Conservation (phyloP, 35 echinoderm and acorn worm species). For the Chiridota heheva region DNA sequence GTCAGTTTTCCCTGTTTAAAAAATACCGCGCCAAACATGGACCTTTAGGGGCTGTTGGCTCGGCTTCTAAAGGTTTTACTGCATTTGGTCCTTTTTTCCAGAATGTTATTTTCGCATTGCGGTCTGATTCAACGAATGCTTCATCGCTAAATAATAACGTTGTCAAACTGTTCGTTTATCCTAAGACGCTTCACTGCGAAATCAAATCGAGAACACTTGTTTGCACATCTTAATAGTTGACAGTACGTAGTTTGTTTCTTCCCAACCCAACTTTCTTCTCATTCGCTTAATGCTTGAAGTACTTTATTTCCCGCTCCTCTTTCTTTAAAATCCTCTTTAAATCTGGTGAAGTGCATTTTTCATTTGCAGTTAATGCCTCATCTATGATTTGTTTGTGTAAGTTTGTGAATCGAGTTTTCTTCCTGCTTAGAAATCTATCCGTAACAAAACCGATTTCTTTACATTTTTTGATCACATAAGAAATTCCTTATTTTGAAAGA, state of each 20-base stretch:
- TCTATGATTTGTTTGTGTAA: too few species aligned
- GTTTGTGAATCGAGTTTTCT: too few species aligned
- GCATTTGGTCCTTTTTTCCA: conserved; percentile 1
- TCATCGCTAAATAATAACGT: conserved; percentile 76
- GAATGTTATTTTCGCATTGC: conserved; percentile 24
- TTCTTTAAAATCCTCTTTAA: background rate
- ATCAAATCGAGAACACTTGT: background rate
- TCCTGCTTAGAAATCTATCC: too few species aligned
- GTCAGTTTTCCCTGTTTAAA: background rate
- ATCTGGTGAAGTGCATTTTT: too few species aligned
- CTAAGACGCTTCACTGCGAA: background rate
- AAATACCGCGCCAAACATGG: conserved; percentile 63
- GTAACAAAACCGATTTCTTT: too few species aligned
- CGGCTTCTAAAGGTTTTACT: conserved; percentile 23
- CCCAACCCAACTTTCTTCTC: conserved; percentile 40
- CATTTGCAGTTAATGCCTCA: too few species aligned
- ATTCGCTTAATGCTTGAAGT: conserved; percentile 1
- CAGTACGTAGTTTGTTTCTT: background rate
- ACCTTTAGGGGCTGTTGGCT: conserved; percentile 57
- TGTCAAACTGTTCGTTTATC: conserved; percentile 26
- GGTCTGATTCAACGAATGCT: conserved; percentile 37
- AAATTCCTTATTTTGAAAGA: too few species aligned
- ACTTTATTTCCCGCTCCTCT: background rate
- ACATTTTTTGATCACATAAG: too few species aligned
- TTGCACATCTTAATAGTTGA: conserved; percentile 1